Base-by-base conservation (phyloP, 2,113 vertebrate genomes). In the Aldabrachelys gigantea region DNA sequence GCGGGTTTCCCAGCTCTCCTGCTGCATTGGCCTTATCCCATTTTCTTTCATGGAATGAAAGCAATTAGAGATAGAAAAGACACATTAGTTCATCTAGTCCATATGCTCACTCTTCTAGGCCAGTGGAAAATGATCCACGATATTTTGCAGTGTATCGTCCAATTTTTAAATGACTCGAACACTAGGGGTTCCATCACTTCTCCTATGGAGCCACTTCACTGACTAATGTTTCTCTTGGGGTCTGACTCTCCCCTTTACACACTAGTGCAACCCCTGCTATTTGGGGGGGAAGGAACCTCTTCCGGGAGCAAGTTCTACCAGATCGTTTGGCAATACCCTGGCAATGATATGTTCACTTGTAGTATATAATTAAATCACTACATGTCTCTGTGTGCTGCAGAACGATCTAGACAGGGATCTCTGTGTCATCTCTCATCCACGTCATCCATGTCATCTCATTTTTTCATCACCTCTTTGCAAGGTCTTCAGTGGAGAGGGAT, bases 21-120 rank as follows among this genome's bases (percentile, higher is more conserved):
- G 27, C 38, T 94, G 56, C 53, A 65, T 8, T 82, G 53, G 35
- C 94, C 19, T 95, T 41, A 17, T 85, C 44, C 24, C 47, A 80
- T 95, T 95, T 96, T 82, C 85, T 88, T 85, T 92, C 47, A 85
- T 50, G 80, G 84, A 95, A 96, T 94, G 95, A 87, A n/a, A 83
- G 87, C 85, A 96, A 97, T 97, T 97, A 96, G n/a, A 9, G 50
- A 69, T 50, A 92, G 79, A 96, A 95, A 94, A 93, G 83, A 88
- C 19, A n/a, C 89, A 89, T 83, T 95, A 95, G 54, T 91, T 96
- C 89, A 49, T 83, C 85, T 93, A 14, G 94, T 24, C 57, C 65
- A 75, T 57, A 85, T 0, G 0, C 38, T 95, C 3, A 0, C 25
- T 94, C 22, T 84, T 89, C 72, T 93, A 80, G 50, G 78, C 92